phyloP scores from a whole-genome alignment of 2,888 invertebrate species.

The Aporophyla lueneburgensis region DNA sequence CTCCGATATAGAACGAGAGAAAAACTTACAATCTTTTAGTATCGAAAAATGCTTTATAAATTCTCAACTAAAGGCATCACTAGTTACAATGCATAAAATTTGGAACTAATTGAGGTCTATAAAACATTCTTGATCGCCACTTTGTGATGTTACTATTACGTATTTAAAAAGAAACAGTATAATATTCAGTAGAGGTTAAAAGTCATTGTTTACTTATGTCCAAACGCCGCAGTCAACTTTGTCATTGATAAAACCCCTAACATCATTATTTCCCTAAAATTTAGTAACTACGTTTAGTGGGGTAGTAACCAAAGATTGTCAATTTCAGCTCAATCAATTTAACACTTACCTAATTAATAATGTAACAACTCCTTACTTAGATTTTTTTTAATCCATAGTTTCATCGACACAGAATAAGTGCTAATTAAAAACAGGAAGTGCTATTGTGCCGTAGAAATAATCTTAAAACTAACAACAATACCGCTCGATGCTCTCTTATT shows the following conservation, averaged over 20 bases:
- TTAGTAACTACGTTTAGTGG: conserved; percentile 88
- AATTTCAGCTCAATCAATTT: conserved; percentile 90
- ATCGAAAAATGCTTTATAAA: conserved; percentile 84
- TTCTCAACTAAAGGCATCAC: conserved; percentile 78
- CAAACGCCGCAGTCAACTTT: conserved; percentile 89
- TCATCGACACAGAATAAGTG: conserved; percentile 91
- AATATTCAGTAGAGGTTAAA: conserved; percentile 71
- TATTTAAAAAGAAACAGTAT: conserved; percentile 74
- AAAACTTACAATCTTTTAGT: conserved; percentile 67
- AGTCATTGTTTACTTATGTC: conserved; percentile 76
- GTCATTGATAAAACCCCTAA: conserved; percentile 91
- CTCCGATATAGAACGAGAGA: conserved; percentile 71
- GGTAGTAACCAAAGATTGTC: conserved; percentile 91
- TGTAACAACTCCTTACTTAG: conserved; percentile 90
- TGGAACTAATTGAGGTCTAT: conserved; percentile 80
- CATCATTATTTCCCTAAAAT: conserved; percentile 89
- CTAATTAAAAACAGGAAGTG: conserved; percentile 91
- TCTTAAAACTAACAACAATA: conserved; percentile 90
- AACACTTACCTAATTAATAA: conserved; percentile 91
- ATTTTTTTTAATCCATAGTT: conserved; percentile 87
- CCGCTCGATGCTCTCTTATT: conserved; percentile 90
- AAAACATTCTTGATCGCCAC: conserved; percentile 83
- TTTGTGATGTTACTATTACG: conserved; percentile 79
- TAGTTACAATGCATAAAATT: conserved; percentile 72
- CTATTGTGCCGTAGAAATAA: conserved; percentile 90